Evolutionary conservation across 2,888 invertebrate genomes (phyloP).

Genomic region (Drosophila mayaguana): DNA sequence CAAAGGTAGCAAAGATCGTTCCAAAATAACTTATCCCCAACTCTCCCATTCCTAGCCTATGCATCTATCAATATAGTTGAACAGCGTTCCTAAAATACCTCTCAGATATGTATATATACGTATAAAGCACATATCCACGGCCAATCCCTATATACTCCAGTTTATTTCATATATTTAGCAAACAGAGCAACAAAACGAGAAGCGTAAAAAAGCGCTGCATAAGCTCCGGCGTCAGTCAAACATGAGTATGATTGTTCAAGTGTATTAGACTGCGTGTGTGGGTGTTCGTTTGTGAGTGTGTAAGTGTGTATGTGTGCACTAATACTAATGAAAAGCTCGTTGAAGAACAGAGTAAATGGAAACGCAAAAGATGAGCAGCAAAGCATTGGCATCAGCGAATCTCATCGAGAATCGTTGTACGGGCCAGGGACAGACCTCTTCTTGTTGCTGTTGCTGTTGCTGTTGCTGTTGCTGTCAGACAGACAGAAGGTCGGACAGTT

Average conservation of each 20-base stretch:
- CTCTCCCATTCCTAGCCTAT: not conserved
- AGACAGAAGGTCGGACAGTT: conserved; percentile 11
- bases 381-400: conserved; percentile 28
- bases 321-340: conserved; percentile 70
- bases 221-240: conserved; percentile 57
- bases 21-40: not conserved
- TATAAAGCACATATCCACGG: not conserved
- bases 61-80: not conserved
- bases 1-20: not conserved
- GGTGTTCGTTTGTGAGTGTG: not conserved
- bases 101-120: not conserved
- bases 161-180: not conserved
- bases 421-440: too few species aligned
- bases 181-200: conserved; percentile 22
- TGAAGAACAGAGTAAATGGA: conserved; percentile 46
- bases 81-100: not conserved
- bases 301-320: conserved; percentile 31
- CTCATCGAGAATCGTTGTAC: not conserved
- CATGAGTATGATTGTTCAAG: conserved; percentile 43
- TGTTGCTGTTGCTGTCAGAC: not conserved
- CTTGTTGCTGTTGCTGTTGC: not conserved
- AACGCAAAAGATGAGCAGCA: conserved; percentile 51
- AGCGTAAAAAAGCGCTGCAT: conserved; percentile 54
- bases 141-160: not conserved
- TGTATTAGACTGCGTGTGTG: conserved; percentile 33